Base-by-base conservation (phyloP, 2,113 vertebrate species). In the Leucoraja erinaceus region DNA sequence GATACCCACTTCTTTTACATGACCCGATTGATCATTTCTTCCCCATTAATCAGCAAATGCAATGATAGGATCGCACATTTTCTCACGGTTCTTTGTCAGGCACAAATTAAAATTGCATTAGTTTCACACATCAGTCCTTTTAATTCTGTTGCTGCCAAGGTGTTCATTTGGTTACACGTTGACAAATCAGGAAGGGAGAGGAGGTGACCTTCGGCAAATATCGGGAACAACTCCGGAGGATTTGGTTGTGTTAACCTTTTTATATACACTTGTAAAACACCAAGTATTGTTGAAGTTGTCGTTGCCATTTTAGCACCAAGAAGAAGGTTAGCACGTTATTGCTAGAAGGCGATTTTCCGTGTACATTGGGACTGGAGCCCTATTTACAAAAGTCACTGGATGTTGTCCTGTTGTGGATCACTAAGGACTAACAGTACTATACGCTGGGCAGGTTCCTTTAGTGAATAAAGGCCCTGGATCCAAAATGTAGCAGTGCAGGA, bases 281-380 rank as follows among this genome's bases (percentile, higher is more conserved):
- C 59, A 5, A 88, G 83, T 18, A 88, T 47, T 91, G 90, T 91
- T 91, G 72, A 91, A 91, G 68, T 20, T 72, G 22, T 91, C 83
- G 31, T 88, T 88, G 83, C 68, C 90, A 54, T 91, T 91, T 91
- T 91, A 72, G 90, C 90, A 91, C 90, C 90, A 91, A 91, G 88
- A 66, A 88, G 83, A 88, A 88, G 2, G 31, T 70, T 91, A 91
- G 8, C 22, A 38, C 54, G 66, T 91, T 47, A 72, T 91, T 91
- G 66, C 66, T 74, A 66, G 90, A 72, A 91, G 72, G 68, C 38
- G 20, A 91, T 0, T 25, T 90, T 70, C 31, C 63, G 70, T 12
- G 88, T 91, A 91, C 66, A 70, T 70, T 72, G 38, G 66, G 90
- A 20, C 18, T 47, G 6, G 25, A 72, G 66, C 9, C 68, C 18